These are phyloP conservation scores for Fragum whitleyi DNA, from an alignment of 2,888 invertebrate species.

Conservation along the genomic window DNA sequence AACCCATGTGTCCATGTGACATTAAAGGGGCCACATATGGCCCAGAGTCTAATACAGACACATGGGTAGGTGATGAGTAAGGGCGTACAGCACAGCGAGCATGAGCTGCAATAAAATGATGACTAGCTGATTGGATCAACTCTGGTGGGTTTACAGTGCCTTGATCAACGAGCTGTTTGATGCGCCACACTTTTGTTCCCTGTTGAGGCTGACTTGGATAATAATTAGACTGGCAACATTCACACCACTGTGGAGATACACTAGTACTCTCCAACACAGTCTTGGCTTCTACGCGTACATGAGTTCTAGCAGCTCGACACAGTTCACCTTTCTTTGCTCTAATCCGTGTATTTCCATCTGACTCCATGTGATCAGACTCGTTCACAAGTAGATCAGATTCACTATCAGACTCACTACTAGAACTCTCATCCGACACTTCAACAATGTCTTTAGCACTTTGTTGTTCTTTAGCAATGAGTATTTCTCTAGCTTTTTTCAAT, in stretches of 20 bases:
- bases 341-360: slow-evolving; percentile 40
- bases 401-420: slow-evolving; percentile 31
- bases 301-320: slow-evolving; percentile 64
- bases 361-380: slow-evolving; percentile 31
- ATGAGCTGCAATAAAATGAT: slow-evolving; percentile 59
- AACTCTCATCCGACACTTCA: slow-evolving; percentile 36
- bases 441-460: slow-evolving; percentile 13
- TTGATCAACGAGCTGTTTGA: slow-evolving; percentile 58
- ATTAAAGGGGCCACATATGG: slow-evolving; percentile 63
- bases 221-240: slow-evolving; percentile 61
- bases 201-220: slow-evolving; percentile 59
- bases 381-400: slow-evolving; percentile 35
- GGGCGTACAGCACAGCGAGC: slow-evolving; percentile 55
- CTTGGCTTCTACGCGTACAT: slow-evolving; percentile 62
- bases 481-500: slow-evolving; percentile 56
- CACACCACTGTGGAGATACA: slow-evolving; percentile 56
- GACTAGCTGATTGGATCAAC: slow-evolving; percentile 57
- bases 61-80: slow-evolving; percentile 59
- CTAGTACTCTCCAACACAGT: slow-evolving; percentile 50
- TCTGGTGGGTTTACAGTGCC: slow-evolving; percentile 50
- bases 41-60: slow-evolving; percentile 53
- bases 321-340: slow-evolving; percentile 58
- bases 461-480: slow-evolving; percentile 34
- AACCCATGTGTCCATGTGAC: slow-evolving; percentile 55
- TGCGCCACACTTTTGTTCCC: slow-evolving; percentile 62